Conservation (phyloP, 2,797 vertebrate species). For the Intellagama lesueurii region DNA sequence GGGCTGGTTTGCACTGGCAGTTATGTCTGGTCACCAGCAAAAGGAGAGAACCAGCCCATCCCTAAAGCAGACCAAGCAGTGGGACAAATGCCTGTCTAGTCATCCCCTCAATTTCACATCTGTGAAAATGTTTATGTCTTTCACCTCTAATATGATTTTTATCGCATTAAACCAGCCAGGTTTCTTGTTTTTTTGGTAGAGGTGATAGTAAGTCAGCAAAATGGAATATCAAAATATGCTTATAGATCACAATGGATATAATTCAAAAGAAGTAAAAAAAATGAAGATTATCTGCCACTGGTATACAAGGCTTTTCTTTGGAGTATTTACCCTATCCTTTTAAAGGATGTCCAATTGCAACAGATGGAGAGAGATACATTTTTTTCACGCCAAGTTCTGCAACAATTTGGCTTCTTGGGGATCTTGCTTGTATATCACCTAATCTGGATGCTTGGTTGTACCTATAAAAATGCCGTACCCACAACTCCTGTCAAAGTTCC, state of each 20-base stretch:
- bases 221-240: neutral
- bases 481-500: neutral
- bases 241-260: constrained; percentile 8
- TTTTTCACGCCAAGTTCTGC: neutral
- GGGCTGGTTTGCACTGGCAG: no score
- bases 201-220: neutral
- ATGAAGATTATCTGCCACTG: neutral
- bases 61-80: no score
- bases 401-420: neutral
- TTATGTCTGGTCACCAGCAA: no score
- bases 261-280: neutral
- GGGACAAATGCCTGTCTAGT: no score
- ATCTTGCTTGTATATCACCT: neutral
- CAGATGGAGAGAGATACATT: neutral
- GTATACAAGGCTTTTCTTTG: neutral
- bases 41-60: no score
- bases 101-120: no score
- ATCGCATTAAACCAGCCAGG: neutral
- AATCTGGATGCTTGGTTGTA: constrained; percentile 18
- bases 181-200: neutral
- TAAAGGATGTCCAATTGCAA: constrained; percentile 29
- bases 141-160: neutral
- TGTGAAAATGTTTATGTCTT: neutral
- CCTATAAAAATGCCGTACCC: neutral
- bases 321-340: constrained; percentile 34